phyloP scores from a whole-genome alignment of 2,113 vertebrate genomes.

The Coptodon rendalli region DNA sequence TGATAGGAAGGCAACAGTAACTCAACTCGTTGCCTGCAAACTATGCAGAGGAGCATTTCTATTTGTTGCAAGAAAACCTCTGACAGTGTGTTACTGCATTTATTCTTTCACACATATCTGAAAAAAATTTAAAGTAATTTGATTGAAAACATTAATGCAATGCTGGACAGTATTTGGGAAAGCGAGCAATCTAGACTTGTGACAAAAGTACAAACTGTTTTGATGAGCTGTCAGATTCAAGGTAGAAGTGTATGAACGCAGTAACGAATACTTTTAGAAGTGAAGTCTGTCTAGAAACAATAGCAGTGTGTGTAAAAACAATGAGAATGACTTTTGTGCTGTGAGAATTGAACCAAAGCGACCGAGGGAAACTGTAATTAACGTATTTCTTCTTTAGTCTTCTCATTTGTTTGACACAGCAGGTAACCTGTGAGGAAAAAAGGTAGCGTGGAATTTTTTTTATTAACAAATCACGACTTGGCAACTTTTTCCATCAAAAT shows the following conservation, averaged over 20 bases:
- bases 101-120: background rate
- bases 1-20: background rate
- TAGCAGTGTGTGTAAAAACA: background rate
- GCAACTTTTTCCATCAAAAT: background rate
- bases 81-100: background rate
- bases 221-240: background rate
- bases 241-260: background rate
- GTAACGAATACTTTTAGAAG: background rate
- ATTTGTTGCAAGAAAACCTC: background rate
- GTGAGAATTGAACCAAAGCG: background rate
- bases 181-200: background rate
- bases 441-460: background rate
- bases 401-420: background rate
- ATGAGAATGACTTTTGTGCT: background rate
- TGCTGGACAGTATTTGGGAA: background rate
- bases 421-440: background rate
- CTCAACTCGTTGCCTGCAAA: background rate
- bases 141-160: background rate
- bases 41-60: background rate
- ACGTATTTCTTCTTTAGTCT: background rate
- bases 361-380: background rate
- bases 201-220: background rate
- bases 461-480: background rate
- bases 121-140: background rate
- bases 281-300: background rate